phyloP scores from a whole-genome alignment of 2,888 invertebrate species.

The Noctuana brunneofusca region DNA sequence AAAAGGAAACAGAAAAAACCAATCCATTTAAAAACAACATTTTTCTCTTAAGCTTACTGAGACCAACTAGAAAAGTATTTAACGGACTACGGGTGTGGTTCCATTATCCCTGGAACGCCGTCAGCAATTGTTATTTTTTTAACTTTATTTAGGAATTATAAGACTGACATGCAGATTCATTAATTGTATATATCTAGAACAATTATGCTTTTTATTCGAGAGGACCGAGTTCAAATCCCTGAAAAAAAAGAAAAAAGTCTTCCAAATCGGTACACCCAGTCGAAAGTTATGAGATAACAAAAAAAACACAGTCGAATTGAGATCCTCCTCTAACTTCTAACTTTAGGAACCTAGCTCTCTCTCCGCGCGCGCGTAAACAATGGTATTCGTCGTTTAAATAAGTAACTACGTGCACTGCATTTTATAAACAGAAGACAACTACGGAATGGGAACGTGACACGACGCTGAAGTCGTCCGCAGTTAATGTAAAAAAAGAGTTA shows the following conservation, averaged over 20 bases:
- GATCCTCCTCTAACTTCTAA: no score
- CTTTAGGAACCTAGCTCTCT: neutral
- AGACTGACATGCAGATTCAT: no score
- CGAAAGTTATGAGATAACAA: no score
- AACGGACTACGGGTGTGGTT: neutral
- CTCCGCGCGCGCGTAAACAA: neutral
- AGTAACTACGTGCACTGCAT: conserved; percentile 24
- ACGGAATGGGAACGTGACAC: conserved; percentile 11
- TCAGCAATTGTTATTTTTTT: neutral
- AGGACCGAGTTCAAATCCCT: no score
- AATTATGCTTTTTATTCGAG: no score
- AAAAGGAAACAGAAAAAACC: neutral
- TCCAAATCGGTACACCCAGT: no score
- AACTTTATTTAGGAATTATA: no score
- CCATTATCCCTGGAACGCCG: neutral
- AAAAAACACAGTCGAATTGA: no score
- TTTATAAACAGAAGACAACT: conserved; percentile 22
- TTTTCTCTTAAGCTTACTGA: neutral
- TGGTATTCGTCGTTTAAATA: conserved; percentile 14
- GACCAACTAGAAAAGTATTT: neutral
- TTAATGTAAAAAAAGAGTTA: neutral
- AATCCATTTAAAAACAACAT: conserved; percentile 3
- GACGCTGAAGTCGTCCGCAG: neutral
- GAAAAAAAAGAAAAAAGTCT: no score
- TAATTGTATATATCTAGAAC: no score